Conservation (phyloP, 2,888 invertebrate genomes). For the Drosophila demipolita region DNA sequence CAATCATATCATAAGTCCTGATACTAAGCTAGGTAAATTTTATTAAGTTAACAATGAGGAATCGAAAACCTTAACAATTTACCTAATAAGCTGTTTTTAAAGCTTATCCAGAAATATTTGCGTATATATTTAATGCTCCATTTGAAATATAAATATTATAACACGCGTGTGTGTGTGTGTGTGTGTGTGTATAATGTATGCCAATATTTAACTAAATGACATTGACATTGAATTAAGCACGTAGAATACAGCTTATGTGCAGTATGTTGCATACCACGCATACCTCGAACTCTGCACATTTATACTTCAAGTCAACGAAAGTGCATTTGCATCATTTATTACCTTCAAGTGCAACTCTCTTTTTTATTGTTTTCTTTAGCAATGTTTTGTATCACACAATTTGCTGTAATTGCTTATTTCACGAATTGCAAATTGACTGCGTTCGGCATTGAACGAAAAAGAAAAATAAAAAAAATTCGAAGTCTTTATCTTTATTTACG, state of each 20-base stretch:
- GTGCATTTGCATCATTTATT: not conserved
- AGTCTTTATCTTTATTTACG: slow-evolving; percentile 60
- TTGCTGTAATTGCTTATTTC: slow-evolving; percentile 22
- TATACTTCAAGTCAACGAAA: slow-evolving; percentile 21
- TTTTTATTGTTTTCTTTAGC: not conserved
- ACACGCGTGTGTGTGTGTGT: not conserved
- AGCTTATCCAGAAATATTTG: too few relatives aligned
- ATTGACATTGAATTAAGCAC: slow-evolving; percentile 13
- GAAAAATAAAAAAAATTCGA: slow-evolving; percentile 23
- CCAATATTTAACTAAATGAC: not conserved
- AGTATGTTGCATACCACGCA: slow-evolving; percentile 6
- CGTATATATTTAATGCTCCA: too few relatives aligned
- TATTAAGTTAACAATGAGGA: too few relatives aligned
- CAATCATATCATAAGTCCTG: not conserved
- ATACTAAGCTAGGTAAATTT: too few relatives aligned
- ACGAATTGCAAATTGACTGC: slow-evolving; percentile 8
- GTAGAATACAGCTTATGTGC: not conserved
- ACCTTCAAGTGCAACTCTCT: not conserved
- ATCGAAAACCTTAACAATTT: too few relatives aligned
- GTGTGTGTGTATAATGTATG: not conserved
- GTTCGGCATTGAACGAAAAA: slow-evolving; percentile 26
- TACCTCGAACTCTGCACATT: not conserved
- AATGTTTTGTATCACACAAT: not conserved
- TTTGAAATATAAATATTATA: not conserved
- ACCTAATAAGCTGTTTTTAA: too few relatives aligned